A percentile compares a stretch with the other conserved stretches of the same genome.
Conservation (phyloP, 1,140 invertebrate species). For the Coelopa frigida region DNA sequence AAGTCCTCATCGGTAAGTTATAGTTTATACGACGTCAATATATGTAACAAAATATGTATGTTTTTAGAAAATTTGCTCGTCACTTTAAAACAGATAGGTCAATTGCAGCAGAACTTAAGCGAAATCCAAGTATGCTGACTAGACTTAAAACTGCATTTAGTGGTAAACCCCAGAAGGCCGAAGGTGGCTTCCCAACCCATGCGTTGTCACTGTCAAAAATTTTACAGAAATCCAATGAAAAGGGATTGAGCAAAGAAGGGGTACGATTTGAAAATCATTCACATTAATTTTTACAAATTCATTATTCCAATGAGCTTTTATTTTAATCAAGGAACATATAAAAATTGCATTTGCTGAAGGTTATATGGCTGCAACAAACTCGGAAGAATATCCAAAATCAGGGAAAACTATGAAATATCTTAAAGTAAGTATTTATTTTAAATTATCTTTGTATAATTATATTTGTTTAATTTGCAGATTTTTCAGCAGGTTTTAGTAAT, state of each 20-base stretch:
- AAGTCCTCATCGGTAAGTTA: no score
- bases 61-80: conserved; percentile 26
- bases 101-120: conserved; percentile 57
- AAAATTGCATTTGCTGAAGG: conserved; percentile 89
- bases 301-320: background rate
- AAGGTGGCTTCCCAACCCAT: conserved; percentile 26
- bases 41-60: no score
- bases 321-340: conserved; percentile 55
- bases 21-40: no score
- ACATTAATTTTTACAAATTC: background rate
- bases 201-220: conserved; percentile 31
- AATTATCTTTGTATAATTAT: conserved; percentile 1
- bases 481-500: conserved; percentile 65
- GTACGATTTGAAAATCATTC: conserved; percentile 10
- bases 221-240: conserved; percentile 21
- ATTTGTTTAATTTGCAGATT: conserved; percentile 18
- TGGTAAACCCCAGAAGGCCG: conserved; percentile 23
- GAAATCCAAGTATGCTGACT: conserved; percentile 58
- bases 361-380: conserved; percentile 59
- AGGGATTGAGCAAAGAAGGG: conserved; percentile 21
- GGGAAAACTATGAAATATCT: conserved; percentile 62
- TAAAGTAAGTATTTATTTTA: conserved; percentile 46
- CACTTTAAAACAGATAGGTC: conserved; percentile 68
- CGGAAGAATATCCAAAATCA: conserved; percentile 47
- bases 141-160: conserved; percentile 54